Evolutionary conservation across 2,113 vertebrate species (phyloP).

Genomic region (Phaethornis superciliosus): DNA sequence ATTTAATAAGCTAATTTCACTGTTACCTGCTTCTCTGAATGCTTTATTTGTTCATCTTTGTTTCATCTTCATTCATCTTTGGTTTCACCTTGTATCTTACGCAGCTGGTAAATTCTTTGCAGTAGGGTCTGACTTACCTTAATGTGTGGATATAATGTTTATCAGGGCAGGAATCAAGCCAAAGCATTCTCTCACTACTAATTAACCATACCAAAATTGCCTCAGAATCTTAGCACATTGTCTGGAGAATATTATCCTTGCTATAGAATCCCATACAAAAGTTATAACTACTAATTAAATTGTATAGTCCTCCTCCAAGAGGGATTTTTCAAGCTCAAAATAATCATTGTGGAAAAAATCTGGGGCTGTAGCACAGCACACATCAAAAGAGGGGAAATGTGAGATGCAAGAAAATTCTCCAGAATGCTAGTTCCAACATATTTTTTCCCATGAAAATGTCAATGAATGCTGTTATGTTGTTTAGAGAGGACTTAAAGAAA

Average conservation of each 20-base stretch:
- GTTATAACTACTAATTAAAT: conserved; percentile 20
- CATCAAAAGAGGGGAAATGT: not conserved
- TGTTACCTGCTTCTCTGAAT: not conserved
- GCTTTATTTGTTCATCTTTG: not conserved
- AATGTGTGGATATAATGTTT: not conserved
- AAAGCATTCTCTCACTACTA: not conserved
- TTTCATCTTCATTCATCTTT: not conserved
- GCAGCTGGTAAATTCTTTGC: not conserved
- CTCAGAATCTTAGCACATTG: not conserved
- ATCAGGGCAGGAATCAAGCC: not conserved
- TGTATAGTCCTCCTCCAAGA: not conserved
- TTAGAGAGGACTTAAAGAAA: not conserved
- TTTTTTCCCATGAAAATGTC: not conserved
- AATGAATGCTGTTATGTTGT: not conserved
- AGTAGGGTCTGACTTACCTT: not conserved
- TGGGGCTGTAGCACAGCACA: not conserved
- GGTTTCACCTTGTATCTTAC: not conserved
- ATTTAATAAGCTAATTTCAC: not conserved
- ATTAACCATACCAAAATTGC: not conserved
- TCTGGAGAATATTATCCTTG: not conserved
- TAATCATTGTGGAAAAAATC: not conserved
- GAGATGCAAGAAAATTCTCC: not conserved
- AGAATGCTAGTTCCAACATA: not conserved
- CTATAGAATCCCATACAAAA: not conserved
- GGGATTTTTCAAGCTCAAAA: not conserved